Evolutionary conservation across 2,797 vertebrate species (phyloP).

Genomic region (Galago senegalensis): DNA sequence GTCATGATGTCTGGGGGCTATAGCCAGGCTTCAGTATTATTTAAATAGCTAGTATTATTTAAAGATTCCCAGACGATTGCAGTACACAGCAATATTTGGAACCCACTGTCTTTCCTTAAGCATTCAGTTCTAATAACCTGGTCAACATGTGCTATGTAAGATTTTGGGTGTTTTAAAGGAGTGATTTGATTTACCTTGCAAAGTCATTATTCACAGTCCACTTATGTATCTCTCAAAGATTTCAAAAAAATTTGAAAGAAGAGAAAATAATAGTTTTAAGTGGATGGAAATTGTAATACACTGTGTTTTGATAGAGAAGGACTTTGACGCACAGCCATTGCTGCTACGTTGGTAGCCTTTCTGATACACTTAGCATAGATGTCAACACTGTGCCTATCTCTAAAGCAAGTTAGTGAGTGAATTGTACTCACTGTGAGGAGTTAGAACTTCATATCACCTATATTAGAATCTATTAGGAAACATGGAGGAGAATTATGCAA

Average conservation of each 20-base stretch:
- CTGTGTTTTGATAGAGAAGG: background rate
- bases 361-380: background rate
- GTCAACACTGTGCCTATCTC: background rate
- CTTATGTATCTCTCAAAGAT: conserved; percentile 9
- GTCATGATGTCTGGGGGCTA: background rate
- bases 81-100: background rate
- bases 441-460: background rate
- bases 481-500: background rate
- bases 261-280: conserved; percentile 47
- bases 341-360: background rate
- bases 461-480: conserved; percentile 47
- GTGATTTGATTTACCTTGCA: conserved; percentile 20
- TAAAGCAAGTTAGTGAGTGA: background rate
- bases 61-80: background rate
- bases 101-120: background rate
- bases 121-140: background rate
- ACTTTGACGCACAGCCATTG: background rate
- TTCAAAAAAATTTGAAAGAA: conserved; percentile 4
- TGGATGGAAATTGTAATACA: background rate
- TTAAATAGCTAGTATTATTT: background rate
- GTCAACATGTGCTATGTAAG: background rate
- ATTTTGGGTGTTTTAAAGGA: background rate
- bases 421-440: background rate
- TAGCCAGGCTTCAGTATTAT: background rate
- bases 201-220: background rate